phyloP scores from a whole-genome alignment of 2,888 invertebrate species.

The Gastracanthus pulcherrimus region DNA sequence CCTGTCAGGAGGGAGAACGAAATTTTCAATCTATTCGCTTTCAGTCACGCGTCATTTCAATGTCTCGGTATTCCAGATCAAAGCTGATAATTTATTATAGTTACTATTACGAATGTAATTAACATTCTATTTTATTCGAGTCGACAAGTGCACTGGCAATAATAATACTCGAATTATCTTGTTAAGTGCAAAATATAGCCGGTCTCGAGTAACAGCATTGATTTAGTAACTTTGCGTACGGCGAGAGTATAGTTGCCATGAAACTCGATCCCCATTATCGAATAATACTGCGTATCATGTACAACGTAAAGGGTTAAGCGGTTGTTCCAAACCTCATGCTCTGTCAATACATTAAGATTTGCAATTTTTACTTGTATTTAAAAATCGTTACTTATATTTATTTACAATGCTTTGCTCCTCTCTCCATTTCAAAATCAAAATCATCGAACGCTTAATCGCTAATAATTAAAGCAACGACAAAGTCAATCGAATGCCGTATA shows the following conservation, averaged over 20 bases:
- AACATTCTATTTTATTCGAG: neutral
- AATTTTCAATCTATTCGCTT: neutral
- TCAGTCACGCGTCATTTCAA: neutral
- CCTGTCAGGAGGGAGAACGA: constrained; percentile 11
- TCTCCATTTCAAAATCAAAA: too few species aligned
- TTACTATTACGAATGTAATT: neutral
- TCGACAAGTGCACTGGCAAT: neutral
- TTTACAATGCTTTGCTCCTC: too few species aligned
- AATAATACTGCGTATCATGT: constrained; percentile 10
- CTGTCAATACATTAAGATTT: too few species aligned
- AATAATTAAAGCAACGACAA: constrained; percentile 40
- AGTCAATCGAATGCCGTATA: constrained; percentile 23
- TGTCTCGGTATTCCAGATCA: too few species aligned
- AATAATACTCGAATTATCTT: constrained; percentile 37
- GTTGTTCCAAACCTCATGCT: neutral
- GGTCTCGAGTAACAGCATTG: constrained; percentile 28
- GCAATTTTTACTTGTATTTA: too few species aligned
- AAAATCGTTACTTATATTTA: too few species aligned
- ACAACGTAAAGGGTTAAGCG: neutral
- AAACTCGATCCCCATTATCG: constrained; percentile 34
- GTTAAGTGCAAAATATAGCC: constrained; percentile 40
- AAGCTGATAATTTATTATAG: neutral
- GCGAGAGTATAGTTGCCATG: constrained; percentile 8
- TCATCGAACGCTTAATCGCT: neutral
- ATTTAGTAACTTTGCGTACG: constrained; percentile 13